Evolutionary conservation across 2,888 invertebrate genomes (phyloP).

Genomic region (Dimorphilus gyrociliatus): DNA sequence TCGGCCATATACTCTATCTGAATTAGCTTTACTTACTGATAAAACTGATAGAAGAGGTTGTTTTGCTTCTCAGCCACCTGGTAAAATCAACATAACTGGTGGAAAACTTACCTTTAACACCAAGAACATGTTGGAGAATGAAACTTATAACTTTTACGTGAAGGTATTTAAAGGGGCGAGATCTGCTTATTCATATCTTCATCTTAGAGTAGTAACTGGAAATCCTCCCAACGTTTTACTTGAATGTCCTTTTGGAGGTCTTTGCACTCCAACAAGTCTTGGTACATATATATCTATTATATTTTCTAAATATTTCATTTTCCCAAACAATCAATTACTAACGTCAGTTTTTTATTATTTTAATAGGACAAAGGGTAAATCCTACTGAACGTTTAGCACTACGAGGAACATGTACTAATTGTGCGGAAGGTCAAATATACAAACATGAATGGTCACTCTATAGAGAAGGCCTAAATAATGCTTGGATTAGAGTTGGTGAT

Average conservation of each 20-base stretch:
- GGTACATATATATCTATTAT: no score
- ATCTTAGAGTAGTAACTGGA: constrained; percentile 11
- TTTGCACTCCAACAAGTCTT: no score
- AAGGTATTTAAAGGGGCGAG: constrained; percentile 11
- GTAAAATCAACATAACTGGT: constrained; percentile 2
- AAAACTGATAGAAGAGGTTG: constrained; percentile 13
- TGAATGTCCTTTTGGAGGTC: constrained; percentile 1
- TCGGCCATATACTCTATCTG: constrained; percentile 1
- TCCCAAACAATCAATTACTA: no score
- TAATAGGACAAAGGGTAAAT: constrained; percentile 2
- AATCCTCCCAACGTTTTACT: constrained; percentile 9
- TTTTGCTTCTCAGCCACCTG: constrained; percentile 7
- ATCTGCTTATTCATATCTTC: constrained; percentile 5
- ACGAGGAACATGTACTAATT: constrained; percentile 4
- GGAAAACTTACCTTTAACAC: constrained; percentile 13
- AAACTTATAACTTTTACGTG: constrained; percentile 14
- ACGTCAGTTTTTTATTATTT: neutral
- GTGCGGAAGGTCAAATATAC: constrained; percentile 2
- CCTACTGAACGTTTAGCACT: constrained; percentile 5
- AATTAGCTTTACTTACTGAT: neutral
- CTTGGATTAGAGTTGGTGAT: constrained; percentile 7
- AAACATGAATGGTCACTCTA: constrained; percentile 15
- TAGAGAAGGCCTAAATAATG: constrained; percentile 7
- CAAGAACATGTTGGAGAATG: constrained; percentile 12
- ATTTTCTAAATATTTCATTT: no score